Percentiles rank a stretch among this genome's conserved stretches.
Conservation (phyloP, 2,888 invertebrate species). For the Calameuta filiformis region DNA sequence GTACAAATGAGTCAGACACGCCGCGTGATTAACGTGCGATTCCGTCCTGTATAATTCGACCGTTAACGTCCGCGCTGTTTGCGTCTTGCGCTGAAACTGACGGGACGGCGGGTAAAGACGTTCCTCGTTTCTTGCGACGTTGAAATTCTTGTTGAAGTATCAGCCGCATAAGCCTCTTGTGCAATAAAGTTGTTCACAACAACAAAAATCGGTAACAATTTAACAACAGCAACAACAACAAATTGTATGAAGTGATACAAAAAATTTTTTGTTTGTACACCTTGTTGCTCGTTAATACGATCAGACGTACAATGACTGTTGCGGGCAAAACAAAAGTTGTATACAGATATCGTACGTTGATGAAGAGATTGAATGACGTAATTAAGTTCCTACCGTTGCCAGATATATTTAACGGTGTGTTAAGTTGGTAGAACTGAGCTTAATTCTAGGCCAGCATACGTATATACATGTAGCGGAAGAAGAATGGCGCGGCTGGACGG, state of each 20-base stretch:
- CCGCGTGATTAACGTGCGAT: constrained; percentile 17
- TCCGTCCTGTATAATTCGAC: constrained; percentile 17
- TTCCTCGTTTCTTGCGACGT: neutral
- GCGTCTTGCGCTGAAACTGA: neutral
- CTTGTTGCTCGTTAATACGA: no score
- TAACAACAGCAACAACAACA: no score
- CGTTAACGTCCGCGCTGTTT: constrained; percentile 9
- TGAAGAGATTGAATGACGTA: neutral
- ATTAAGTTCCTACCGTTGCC: neutral
- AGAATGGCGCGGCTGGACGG: neutral
- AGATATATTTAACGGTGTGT: neutral
- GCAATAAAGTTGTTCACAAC: accelerated
- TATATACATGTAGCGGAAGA: neutral
- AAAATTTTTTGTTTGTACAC: no score
- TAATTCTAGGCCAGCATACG: neutral
- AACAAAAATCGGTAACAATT: neutral
- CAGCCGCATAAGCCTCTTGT: neutral
- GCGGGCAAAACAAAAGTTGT: no score
- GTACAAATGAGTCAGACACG: constrained; percentile 13
- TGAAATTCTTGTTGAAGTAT: neutral
- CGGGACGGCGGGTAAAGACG: neutral
- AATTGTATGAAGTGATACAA: no score
- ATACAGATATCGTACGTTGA: neutral
- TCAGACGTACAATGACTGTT: no score
- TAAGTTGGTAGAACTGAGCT: neutral